A percentile compares a stretch with the other conserved stretches of the same genome.
Conservation (phyloP, 2,888 invertebrate genomes). For the Scaptomyza polygonia region DNA sequence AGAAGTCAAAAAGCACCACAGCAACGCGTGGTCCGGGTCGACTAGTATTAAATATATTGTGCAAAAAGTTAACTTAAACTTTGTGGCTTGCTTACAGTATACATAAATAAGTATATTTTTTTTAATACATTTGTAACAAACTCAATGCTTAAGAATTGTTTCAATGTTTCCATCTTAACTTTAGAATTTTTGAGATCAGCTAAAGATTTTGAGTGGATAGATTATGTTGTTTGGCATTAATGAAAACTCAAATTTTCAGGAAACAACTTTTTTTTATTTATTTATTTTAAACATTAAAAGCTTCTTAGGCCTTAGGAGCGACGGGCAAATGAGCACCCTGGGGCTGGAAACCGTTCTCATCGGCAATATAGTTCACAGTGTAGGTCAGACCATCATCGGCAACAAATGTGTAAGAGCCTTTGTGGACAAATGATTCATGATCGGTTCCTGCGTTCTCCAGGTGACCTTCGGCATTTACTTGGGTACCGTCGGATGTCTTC, state of each 20-base stretch:
- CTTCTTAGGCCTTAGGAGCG: constrained; percentile 60
- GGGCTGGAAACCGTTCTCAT: constrained; percentile 84
- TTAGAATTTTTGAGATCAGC: too few relatives aligned
- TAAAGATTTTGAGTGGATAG: too few relatives aligned
- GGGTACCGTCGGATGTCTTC: constrained; percentile 10
- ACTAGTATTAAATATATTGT: too few relatives aligned
- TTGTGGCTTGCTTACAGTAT: too few relatives aligned
- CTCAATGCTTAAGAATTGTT: too few relatives aligned
- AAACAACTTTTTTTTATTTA: constrained; percentile 34
- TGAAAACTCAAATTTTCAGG: background rate
- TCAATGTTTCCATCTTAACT: too few relatives aligned
- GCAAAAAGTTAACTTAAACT: too few relatives aligned
- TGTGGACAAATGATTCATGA: constrained; percentile 60
- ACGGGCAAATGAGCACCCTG: constrained; percentile 85
- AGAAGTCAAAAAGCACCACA: too few relatives aligned
- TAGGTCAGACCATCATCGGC: constrained; percentile 86
- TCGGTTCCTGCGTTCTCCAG: constrained; percentile 83
- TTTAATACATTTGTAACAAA: too few relatives aligned
- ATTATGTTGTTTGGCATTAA: too few relatives aligned
- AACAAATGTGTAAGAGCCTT: constrained; percentile 83
- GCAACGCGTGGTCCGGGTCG: too few relatives aligned
- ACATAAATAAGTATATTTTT: too few relatives aligned
- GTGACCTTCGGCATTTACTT: constrained; percentile 46
- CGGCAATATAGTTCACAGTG: constrained; percentile 85
- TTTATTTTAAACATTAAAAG: background rate